Conservation (phyloP, 2,888 invertebrate species). For the Anticlea derivata region DNA sequence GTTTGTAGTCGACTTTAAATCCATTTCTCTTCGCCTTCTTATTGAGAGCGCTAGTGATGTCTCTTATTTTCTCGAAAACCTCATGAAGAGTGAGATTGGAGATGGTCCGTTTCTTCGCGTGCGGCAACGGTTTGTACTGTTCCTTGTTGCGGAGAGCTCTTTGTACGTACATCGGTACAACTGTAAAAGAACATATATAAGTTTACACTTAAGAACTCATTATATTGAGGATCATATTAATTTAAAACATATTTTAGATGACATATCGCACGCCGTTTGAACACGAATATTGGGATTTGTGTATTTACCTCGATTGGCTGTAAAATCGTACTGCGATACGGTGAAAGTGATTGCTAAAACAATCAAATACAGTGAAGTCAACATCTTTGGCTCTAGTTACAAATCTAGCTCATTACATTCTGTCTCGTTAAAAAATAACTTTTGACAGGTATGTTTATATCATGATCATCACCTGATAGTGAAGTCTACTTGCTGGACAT, state of each 20-base stretch:
- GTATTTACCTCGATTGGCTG: slow-evolving; percentile 40
- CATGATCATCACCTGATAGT: too few species aligned
- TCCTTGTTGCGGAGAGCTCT: slow-evolving; percentile 52
- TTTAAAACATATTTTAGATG: too few species aligned
- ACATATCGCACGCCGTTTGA: too few species aligned
- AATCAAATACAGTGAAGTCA: slow-evolving; percentile 42
- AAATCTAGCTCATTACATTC: not conserved
- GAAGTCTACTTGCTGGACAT: too few species aligned
- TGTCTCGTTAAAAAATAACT: not conserved
- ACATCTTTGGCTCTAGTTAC: slow-evolving; percentile 37
- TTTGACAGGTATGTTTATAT: slow-evolving; percentile 7
- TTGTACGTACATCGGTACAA: slow-evolving; percentile 54
- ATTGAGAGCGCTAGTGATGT: slow-evolving; percentile 58
- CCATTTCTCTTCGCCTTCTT: slow-evolving; percentile 61
- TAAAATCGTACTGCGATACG: slow-evolving; percentile 41
- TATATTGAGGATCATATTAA: too few species aligned
- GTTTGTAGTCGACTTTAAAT: slow-evolving; percentile 68
- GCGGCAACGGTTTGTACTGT: slow-evolving; percentile 33
- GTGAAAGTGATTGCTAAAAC: slow-evolving; percentile 37
- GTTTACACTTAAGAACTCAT: too few species aligned
- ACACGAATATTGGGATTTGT: not conserved
- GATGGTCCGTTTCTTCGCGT: slow-evolving; percentile 48
- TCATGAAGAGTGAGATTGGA: slow-evolving; percentile 55
- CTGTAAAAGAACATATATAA: slow-evolving; percentile 37
- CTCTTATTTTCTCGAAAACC: slow-evolving; percentile 58